Percentiles rank a stretch among this genome's conserved stretches.
These are phyloP conservation scores for Aspiorhynchus laticeps DNA, from an alignment of 2,113 vertebrate species.

Conservation along the genomic window DNA sequence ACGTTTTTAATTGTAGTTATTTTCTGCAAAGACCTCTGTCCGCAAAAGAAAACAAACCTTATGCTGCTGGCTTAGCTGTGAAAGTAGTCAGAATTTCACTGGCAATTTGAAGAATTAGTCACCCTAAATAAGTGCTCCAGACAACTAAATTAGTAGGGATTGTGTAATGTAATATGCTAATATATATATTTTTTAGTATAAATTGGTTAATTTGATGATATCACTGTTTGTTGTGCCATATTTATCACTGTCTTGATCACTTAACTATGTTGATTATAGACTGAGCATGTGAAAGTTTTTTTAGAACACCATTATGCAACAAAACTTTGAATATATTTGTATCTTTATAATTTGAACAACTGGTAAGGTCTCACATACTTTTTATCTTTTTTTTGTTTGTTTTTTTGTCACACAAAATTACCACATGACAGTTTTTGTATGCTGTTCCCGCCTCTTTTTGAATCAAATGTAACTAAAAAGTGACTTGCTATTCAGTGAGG, in stretches of 20 bases:
- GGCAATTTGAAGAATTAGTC: neutral
- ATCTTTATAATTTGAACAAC: neutral
- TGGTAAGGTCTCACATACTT: neutral
- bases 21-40: constrained; percentile 16
- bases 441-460: no score
- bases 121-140: neutral
- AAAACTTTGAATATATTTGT: neutral
- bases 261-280: no score
- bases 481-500: no score
- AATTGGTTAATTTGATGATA: neutral
- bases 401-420: no score
- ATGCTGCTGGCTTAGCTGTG: neutral
- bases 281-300: neutral
- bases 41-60: constrained; percentile 9
- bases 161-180: neutral
- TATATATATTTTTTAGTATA: neutral
- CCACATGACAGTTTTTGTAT: no score
- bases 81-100: neutral
- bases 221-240: neutral
- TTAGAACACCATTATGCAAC: neutral
- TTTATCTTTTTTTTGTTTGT: neutral
- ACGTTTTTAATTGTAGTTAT: constrained; percentile 43
- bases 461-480: no score
- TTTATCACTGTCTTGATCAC: neutral
- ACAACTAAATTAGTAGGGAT: neutral